These are phyloP conservation scores for Tachina fera DNA, from an alignment of 2,888 invertebrate species.

Conservation along the genomic window DNA sequence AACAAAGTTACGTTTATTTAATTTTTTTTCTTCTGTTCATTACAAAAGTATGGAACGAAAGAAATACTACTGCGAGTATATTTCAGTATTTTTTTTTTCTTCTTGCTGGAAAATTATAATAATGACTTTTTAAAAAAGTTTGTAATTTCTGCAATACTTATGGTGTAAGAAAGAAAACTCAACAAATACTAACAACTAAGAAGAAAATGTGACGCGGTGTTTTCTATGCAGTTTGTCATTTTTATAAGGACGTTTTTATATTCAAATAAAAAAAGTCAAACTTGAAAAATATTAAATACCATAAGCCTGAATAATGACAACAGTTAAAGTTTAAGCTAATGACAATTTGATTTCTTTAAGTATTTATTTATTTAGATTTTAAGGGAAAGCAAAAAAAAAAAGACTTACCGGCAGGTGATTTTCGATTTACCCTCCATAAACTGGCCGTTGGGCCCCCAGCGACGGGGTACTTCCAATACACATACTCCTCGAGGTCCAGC, in stretches of 20 bases:
- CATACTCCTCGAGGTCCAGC: conserved; percentile 87
- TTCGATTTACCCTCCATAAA: conserved; percentile 87
- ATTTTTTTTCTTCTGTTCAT: background rate
- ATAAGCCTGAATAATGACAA: conserved; percentile 67
- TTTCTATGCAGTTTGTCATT: conserved; percentile 70
- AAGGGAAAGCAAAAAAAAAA: background rate
- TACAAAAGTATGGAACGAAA: conserved; percentile 35
- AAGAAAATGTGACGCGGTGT: conserved; percentile 63
- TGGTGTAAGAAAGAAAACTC: conserved; percentile 13
- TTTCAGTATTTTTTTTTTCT: conserved; percentile 1
- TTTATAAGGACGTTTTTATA: conserved; percentile 67
- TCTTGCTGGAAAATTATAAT: conserved; percentile 60
- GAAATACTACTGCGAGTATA: background rate
- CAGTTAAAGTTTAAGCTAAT: conserved; percentile 52
- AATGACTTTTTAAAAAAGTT: conserved; percentile 71
- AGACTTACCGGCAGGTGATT: conserved; percentile 84
- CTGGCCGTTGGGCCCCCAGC: conserved; percentile 87
- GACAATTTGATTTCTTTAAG: conserved; percentile 55
- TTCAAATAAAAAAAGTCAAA: conserved; percentile 9
- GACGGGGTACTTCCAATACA: conserved; percentile 87
- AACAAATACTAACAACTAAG: conserved; percentile 11
- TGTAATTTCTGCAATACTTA: conserved; percentile 66
- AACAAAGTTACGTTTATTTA: conserved; percentile 58
- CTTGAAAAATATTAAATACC: conserved; percentile 43
- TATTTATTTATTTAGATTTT: background rate